phyloP scores from a whole-genome alignment of 2,797 vertebrate genomes.

The Manis crassicaudata region DNA sequence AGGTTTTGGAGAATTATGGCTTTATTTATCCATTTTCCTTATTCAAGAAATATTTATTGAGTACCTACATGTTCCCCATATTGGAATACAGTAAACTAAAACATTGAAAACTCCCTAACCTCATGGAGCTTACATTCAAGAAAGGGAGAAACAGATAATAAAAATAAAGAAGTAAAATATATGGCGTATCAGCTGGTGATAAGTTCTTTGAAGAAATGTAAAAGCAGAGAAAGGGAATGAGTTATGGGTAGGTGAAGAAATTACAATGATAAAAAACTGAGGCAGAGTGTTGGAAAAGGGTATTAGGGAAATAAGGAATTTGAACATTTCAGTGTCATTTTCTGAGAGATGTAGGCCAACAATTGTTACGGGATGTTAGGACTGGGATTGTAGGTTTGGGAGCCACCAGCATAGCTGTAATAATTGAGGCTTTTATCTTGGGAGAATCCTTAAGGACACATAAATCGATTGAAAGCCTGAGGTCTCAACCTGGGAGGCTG shows the following conservation, averaged over 20 bases:
- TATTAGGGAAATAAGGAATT: background rate
- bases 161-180: slow-evolving; percentile 15
- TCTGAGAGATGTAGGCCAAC: background rate
- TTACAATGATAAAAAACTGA: background rate
- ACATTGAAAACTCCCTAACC: background rate
- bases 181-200: background rate
- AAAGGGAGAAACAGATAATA: background rate
- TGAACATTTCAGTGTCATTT: background rate
- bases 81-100: background rate
- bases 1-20: background rate
- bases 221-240: background rate
- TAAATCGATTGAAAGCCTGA: background rate
- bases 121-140: background rate
- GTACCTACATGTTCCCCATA: background rate
- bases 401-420: background rate
- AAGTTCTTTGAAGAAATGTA: slow-evolving; percentile 28
- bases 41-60: background rate
- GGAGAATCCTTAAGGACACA: background rate
- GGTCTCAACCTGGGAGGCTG: background rate
- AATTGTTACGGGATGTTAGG: background rate
- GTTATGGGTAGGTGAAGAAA: background rate
- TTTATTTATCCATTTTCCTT: background rate
- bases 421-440: background rate
- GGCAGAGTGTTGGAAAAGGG: background rate
- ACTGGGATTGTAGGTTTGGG: background rate